These are phyloP conservation scores for Agrochola lota DNA, from an alignment of 2,888 invertebrate species.

Conservation along the genomic window DNA sequence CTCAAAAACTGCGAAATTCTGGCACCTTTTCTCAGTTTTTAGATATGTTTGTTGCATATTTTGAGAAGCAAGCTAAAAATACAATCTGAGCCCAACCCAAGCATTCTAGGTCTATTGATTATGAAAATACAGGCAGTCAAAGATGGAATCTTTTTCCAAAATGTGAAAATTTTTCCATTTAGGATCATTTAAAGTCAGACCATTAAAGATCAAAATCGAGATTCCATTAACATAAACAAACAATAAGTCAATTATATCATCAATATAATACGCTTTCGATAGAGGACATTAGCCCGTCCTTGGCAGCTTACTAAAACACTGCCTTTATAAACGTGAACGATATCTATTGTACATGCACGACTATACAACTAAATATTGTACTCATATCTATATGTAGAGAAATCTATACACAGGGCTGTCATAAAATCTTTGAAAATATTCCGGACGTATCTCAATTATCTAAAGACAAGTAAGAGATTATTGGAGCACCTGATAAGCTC, in stretches of 20 bases:
- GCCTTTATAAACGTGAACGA: conserved; percentile 49
- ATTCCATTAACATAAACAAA: conserved; percentile 13
- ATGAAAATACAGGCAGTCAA: too few species aligned
- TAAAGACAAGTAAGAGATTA: neutral
- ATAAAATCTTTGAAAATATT: neutral
- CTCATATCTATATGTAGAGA: conserved; percentile 10
- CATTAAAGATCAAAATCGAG: conserved; percentile 3
- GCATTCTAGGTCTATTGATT: too few species aligned
- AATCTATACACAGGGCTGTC: conserved; percentile 30
- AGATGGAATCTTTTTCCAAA: too few species aligned
- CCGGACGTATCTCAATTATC: neutral
- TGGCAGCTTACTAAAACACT: conserved; percentile 50
- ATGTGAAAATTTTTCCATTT: too few species aligned
- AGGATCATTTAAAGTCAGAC: neutral
- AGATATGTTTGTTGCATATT: too few species aligned
- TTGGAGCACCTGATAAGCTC: neutral
- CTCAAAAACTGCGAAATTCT: too few species aligned
- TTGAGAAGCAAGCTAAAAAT: too few species aligned
- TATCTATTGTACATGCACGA: conserved; percentile 36
- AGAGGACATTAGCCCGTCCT: conserved; percentile 44
- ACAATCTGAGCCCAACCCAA: too few species aligned
- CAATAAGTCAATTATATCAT: conserved; percentile 13
- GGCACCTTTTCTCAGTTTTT: too few species aligned
- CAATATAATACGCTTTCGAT: conserved; percentile 33
- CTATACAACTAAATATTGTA: conserved; percentile 12